Evolutionary conservation across 2,888 invertebrate genomes (phyloP).

Genomic region (Diogma glabrata): DNA sequence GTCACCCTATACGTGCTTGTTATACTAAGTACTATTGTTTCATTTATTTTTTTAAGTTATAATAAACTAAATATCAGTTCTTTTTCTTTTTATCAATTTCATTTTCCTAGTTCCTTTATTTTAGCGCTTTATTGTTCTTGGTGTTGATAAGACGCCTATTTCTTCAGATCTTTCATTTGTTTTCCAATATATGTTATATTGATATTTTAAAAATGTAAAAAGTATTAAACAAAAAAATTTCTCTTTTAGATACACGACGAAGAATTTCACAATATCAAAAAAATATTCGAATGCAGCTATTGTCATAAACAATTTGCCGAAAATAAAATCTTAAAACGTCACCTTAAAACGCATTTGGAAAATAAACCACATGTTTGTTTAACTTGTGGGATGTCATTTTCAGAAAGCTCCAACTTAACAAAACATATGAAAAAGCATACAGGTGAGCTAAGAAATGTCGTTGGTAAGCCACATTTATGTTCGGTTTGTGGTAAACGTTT

Average conservation of each 20-base stretch:
- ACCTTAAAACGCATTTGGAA: constrained; percentile 38
- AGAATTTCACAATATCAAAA: constrained; percentile 18
- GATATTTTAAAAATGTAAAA: too few relatives aligned
- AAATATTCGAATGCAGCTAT: constrained; percentile 28
- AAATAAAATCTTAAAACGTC: constrained; percentile 35
- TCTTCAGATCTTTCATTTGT: too few relatives aligned
- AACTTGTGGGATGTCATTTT: constrained; percentile 39
- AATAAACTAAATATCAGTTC: too few relatives aligned
- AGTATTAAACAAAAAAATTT: too few relatives aligned
- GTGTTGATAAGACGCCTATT: too few relatives aligned
- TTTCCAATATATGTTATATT: too few relatives aligned
- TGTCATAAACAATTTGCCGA: constrained; percentile 37
- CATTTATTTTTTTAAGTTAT: too few relatives aligned
- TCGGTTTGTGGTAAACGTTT: constrained; percentile 38
- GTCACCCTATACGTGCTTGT: too few relatives aligned
- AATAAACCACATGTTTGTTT: constrained; percentile 39
- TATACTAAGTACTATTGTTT: too few relatives aligned
- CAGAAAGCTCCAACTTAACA: constrained; percentile 39
- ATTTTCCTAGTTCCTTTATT: too few relatives aligned
- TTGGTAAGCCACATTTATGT: constrained; percentile 37
- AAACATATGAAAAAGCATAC: constrained; percentile 41
- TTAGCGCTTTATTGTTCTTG: too few relatives aligned
- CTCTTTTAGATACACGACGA: neutral
- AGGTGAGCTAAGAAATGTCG: constrained; percentile 37
- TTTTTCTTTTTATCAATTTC: too few relatives aligned